Conservation (phyloP, 1,140 invertebrate genomes). For the Drosophila pectinifera region DNA sequence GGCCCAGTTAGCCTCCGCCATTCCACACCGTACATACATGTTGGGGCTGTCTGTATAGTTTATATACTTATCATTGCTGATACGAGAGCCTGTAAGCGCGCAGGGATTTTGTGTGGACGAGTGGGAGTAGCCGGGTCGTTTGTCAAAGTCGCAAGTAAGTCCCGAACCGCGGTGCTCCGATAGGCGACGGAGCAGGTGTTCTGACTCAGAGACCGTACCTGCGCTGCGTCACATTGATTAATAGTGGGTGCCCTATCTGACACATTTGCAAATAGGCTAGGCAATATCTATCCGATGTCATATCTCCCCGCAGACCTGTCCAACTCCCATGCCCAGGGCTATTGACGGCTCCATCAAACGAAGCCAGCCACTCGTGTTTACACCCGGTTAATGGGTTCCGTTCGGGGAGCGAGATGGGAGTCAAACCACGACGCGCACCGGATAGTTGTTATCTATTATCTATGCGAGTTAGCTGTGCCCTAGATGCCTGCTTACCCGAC, state of each 20-base stretch:
- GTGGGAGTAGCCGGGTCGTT: slow-evolving; percentile 45
- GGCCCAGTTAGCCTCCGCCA: slow-evolving; percentile 23
- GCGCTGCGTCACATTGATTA: slow-evolving; percentile 52
- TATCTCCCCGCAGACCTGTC: slow-evolving; percentile 13
- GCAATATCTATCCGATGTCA: slow-evolving; percentile 31
- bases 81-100: slow-evolving; percentile 42
- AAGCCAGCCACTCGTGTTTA: slow-evolving; percentile 26
- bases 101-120: slow-evolving; percentile 35
- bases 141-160: slow-evolving; percentile 50
- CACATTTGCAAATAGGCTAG: slow-evolving; percentile 30
- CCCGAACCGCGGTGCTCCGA: slow-evolving; percentile 14
- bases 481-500: neutral
- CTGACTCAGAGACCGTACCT: slow-evolving; percentile 24
- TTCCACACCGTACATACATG: neutral
- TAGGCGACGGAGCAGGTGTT: slow-evolving; percentile 25
- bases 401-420: slow-evolving; percentile 1
- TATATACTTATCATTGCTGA: slow-evolving; percentile 30
- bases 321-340: slow-evolving; percentile 4
- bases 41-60: slow-evolving; percentile 5
- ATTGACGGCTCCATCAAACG: slow-evolving; percentile 37
- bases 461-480: slow-evolving; percentile 26
- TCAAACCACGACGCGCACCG: neutral
- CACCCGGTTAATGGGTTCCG: slow-evolving; percentile 28
- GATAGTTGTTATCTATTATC: slow-evolving; percentile 37
- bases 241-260: slow-evolving; percentile 34